Conservation (phyloP, 2,888 invertebrate species). For the Clusia tigrina region DNA sequence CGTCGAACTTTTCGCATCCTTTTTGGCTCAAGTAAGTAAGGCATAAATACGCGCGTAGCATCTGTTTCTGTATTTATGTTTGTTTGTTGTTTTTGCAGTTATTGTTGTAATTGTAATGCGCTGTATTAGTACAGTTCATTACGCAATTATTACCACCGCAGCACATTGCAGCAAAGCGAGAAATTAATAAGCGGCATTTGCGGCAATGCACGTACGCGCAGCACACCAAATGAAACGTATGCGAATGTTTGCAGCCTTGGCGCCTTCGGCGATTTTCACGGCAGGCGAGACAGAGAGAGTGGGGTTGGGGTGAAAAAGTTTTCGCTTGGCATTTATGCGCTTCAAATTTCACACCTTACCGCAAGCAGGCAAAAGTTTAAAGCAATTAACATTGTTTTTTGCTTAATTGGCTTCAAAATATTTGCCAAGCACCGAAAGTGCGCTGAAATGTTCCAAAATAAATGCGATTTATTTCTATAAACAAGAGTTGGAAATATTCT, state of each 20-base stretch:
- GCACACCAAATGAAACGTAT: too few species aligned
- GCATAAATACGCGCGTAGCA: too few species aligned
- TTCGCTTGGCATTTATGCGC: neutral
- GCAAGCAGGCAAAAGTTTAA: neutral
- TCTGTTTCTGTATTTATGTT: neutral
- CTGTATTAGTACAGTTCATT: neutral
- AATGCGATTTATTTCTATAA: too few species aligned
- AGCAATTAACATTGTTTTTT: neutral
- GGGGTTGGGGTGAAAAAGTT: neutral
- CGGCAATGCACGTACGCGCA: neutral
- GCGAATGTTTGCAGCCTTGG: neutral
- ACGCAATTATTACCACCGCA: neutral
- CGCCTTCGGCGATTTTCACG: neutral
- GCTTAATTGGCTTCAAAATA: neutral
- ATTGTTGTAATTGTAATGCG: neutral
- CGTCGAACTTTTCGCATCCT: too few species aligned
- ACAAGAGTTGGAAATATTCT: too few species aligned
- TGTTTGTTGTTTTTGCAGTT: neutral
- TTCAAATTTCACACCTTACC: neutral
- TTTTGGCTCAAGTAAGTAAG: too few species aligned
- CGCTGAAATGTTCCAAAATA: too few species aligned
- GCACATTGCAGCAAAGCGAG: too few species aligned
- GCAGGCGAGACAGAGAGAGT: too few species aligned
- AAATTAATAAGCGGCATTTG: neutral
- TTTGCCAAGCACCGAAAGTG: too few species aligned